Base-by-base conservation (phyloP, 2,888 invertebrate species). In the Chrysina gloriosa region DNA sequence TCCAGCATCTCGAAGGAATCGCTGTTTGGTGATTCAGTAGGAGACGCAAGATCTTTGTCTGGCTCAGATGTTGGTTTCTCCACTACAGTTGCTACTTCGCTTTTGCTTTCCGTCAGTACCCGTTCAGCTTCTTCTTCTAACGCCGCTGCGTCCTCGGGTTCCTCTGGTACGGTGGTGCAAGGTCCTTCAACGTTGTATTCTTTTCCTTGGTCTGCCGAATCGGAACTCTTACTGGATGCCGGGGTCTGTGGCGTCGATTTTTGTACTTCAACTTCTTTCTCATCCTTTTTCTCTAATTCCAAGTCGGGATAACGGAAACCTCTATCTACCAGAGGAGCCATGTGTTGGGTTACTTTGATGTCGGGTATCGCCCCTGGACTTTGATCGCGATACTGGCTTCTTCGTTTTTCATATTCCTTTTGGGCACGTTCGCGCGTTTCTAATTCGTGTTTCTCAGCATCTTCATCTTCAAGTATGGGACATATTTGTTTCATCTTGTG, bases 1-100 rank as follows among this genome's bases (percentile, higher is more conserved):
- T 95, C 94, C 0, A 95, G 85, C 86, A 95, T 88, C 86, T 95
- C 95, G 81, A 95, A 95, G 21, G 94, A 94, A 80, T 94, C 94
- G 76, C 91, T 92, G 6, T 88, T 90, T 0, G 93, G 93, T 0
- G 94, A 94, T 74, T 92, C 91, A 2, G 83, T 80, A 56, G 81
- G 81, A 61, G 81, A 80, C 67, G 81, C 81, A 16, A 78, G 77
- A 54, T 86, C 87, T 74, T 87, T 88, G 71, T 88, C 86, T n/a
- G 75, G 71, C 72, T 84, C 85, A 34, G 69, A 68, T 16, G 86
- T 79, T 3, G 84, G 82, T 76, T 86, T 88, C 76, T 91, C 89
- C 74, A 89, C 87, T 5, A 87, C 85, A 1, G 89, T 86, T 14
- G 89, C 86, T 25, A 89, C 82, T 77, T 91, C 77, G 79, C 81